Evolutionary conservation across 2,797 vertebrate genomes (phyloP).

Genomic region (Hoplostethus atlanticus): DNA sequence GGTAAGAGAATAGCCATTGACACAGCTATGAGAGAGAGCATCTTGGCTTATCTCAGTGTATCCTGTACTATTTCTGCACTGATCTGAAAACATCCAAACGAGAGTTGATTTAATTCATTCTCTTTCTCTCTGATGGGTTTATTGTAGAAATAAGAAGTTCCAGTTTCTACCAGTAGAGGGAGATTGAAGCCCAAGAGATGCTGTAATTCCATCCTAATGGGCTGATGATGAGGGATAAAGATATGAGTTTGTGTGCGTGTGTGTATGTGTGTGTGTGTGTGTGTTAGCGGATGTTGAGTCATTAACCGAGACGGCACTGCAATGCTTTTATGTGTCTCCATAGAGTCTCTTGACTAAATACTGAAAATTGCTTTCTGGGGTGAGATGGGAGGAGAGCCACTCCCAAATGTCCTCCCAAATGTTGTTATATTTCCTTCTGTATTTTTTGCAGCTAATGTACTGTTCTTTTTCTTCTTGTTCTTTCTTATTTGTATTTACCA

Average conservation of each 20-base stretch:
- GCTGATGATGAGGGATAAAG: slow-evolving; percentile 48
- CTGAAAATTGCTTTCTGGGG: slow-evolving; percentile 43
- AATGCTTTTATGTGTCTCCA: slow-evolving; percentile 48
- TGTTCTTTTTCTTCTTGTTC: neutral
- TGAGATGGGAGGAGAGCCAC: slow-evolving; percentile 16
- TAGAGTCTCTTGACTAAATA: slow-evolving; percentile 47
- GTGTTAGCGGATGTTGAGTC: slow-evolving; percentile 48
- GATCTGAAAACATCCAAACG: slow-evolving; percentile 5
- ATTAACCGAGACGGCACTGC: slow-evolving; percentile 57
- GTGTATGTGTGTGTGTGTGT: slow-evolving; percentile 1
- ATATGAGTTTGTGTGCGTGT: slow-evolving; percentile 39
- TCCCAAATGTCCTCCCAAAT: neutral
- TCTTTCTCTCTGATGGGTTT: slow-evolving; percentile 13
- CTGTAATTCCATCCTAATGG: slow-evolving; percentile 36
- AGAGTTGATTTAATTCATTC: neutral
- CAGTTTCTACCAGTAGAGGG: slow-evolving; percentile 67
- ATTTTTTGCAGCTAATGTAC: slow-evolving; percentile 1
- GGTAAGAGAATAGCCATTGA: too few relatives aligned
- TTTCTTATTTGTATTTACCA: neutral
- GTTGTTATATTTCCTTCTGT: slow-evolving; percentile 8
- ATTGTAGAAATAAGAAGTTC: neutral
- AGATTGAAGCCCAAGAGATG: slow-evolving; percentile 47
- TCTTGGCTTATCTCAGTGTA: neutral
- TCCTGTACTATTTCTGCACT: neutral
- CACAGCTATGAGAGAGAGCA: neutral